A percentile compares a stretch with the other conserved stretches of the same genome.
These are phyloP conservation scores for Tupaia tana DNA, from an alignment of 2,113 vertebrate species.

Conservation along the genomic window DNA sequence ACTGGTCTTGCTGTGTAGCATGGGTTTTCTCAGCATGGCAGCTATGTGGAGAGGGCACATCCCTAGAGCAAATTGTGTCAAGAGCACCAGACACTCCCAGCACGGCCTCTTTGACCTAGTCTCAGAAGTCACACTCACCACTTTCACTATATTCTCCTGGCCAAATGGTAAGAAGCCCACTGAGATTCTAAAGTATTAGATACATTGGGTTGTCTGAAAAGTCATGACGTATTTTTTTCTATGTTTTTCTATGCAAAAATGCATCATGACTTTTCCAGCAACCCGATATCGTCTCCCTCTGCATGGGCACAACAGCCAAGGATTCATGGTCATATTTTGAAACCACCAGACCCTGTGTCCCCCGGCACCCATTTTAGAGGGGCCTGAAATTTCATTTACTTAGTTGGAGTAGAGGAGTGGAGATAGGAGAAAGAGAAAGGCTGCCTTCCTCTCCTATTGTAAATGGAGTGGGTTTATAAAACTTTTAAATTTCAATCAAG, in stretches of 20 bases:
- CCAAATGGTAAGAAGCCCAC: neutral
- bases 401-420: neutral
- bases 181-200: neutral
- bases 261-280: no score
- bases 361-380: no score
- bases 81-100: neutral
- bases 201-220: no score
- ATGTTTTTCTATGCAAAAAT: no score
- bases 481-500: neutral
- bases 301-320: neutral
- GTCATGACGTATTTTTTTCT: no score
- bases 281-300: neutral
- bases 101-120: neutral
- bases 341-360: neutral
- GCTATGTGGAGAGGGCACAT: neutral
- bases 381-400: neutral
- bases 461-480: neutral
- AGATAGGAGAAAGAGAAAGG: neutral
- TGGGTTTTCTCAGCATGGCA: neutral
- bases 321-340: neutral
- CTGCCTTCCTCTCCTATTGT: neutral
- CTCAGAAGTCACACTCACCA: neutral
- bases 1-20: neutral
- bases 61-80: neutral
- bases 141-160: neutral